Evolutionary conservation across 2,888 invertebrate species (phyloP).

Genomic region (Clistopyga incitator): DNA sequence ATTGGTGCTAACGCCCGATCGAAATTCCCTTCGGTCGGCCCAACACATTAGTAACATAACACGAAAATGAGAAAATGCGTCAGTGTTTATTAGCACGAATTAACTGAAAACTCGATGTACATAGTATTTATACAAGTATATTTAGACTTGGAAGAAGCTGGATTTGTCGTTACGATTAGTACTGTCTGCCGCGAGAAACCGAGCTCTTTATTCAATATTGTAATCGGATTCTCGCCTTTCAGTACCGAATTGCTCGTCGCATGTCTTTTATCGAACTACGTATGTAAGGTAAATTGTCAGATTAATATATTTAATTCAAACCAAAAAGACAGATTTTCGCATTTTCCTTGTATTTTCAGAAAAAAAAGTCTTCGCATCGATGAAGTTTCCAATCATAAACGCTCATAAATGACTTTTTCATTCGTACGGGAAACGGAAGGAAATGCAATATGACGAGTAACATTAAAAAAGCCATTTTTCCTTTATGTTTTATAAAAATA

Average conservation of each 20-base stretch:
- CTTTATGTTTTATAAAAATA: conserved; percentile 56
- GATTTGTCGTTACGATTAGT: conserved; percentile 14
- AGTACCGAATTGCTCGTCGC: conserved; percentile 17
- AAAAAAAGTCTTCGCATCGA: no score
- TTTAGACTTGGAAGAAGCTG: conserved; percentile 45
- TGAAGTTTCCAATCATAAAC: no score
- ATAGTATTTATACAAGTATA: conserved; percentile 65
- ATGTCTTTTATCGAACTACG: conserved; percentile 37
- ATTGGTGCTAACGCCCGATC: conserved; percentile 39
- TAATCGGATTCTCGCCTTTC: conserved; percentile 17
- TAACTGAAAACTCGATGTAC: conserved; percentile 55
- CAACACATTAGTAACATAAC: not conserved
- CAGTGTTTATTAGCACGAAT: conserved; percentile 25
- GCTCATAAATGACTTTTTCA: not conserved
- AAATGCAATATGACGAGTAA: not conserved
- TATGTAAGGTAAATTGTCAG: conserved; percentile 41
- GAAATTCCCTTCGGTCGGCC: conserved; percentile 20
- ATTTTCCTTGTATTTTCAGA: no score
- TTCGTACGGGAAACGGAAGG: not conserved
- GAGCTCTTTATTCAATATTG: conserved; percentile 25
- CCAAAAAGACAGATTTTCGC: not conserved
- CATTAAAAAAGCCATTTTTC: not conserved
- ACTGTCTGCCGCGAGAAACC: not conserved
- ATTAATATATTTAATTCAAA: conserved; percentile 52
- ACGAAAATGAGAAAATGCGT: conserved; percentile 24